phyloP scores from a whole-genome alignment of 1,140 invertebrate genomes.

The Sminthurides bifidus region DNA sequence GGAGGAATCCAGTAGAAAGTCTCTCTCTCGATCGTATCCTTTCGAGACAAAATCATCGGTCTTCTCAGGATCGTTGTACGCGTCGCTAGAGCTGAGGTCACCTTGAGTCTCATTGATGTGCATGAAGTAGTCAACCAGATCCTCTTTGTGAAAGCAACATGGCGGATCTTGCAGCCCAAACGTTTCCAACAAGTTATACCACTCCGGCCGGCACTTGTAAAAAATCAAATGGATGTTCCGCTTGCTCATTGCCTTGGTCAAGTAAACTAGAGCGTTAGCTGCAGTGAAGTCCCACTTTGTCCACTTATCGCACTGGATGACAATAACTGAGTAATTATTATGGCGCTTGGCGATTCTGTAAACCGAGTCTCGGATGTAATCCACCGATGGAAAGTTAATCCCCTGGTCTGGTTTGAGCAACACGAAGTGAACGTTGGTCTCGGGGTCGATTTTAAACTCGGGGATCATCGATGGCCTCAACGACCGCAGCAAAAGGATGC shows the following conservation, averaged over 20 bases:
- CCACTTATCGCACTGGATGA: conserved; percentile 28
- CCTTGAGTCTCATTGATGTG: neutral
- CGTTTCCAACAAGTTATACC: conserved; percentile 13
- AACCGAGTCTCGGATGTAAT: conserved; percentile 68
- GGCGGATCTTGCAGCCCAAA: conserved; percentile 12
- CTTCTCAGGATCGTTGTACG: neutral
- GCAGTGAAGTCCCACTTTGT: conserved; percentile 26
- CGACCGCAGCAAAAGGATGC: conserved; percentile 54
- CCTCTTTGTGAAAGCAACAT: conserved; percentile 7
- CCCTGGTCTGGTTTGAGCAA: conserved; percentile 64
- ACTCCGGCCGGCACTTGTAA: conserved; percentile 10
- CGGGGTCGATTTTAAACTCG: conserved; percentile 1
- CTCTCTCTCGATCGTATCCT: too few relatives aligned
- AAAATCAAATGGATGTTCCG: conserved; percentile 17
- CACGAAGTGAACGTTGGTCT: conserved; percentile 57
- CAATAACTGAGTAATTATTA: conserved; percentile 4
- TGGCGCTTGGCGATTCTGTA: conserved; percentile 20
- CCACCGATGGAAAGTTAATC: conserved; percentile 75
- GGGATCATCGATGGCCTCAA: conserved; percentile 12
- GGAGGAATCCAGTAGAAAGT: neutral
- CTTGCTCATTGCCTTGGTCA: conserved; percentile 27
- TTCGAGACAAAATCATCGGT: neutral
- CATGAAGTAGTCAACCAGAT: conserved; percentile 5
- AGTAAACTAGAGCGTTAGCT: conserved; percentile 18
- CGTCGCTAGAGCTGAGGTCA: neutral